A percentile compares a stretch with the other conserved stretches of the same genome.
Conservation (phyloP, 2,888 invertebrate genomes). For the Ichneumoninae sp. region DNA sequence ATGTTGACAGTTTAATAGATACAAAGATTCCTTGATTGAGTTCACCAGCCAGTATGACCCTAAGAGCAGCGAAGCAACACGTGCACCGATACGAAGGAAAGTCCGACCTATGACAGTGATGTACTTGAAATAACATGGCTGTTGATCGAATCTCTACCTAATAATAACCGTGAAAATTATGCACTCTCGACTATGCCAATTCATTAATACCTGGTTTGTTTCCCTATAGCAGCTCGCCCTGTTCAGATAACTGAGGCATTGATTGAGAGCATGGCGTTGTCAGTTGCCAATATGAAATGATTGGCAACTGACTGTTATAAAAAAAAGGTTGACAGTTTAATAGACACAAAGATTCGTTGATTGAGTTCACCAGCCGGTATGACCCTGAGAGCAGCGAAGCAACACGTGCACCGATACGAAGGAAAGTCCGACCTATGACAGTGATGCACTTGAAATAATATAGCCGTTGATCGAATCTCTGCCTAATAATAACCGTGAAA, state of each 20-base stretch:
- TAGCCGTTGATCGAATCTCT: background rate
- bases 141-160: background rate
- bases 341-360: background rate
- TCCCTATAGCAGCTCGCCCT: no score
- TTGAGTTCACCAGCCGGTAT: background rate
- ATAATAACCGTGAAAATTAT: slow-evolving; percentile 1
- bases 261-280: no score
- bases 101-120: slow-evolving; percentile 4
- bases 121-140: background rate
- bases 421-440: background rate
- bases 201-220: no score
- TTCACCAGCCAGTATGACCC: background rate
- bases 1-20: no score
- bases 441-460: slow-evolving; percentile 8
- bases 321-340: no score
- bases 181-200: background rate
- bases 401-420: background rate
- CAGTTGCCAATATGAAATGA: no score
- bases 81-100: background rate
- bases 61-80: background rate
- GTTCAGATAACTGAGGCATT: no score
- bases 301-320: no score
- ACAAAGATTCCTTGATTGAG: background rate
- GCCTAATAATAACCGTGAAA: background rate
- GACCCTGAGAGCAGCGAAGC: background rate